phyloP scores from a whole-genome alignment of 2,888 invertebrate genomes.

The Drosophila fulvimacula region DNA sequence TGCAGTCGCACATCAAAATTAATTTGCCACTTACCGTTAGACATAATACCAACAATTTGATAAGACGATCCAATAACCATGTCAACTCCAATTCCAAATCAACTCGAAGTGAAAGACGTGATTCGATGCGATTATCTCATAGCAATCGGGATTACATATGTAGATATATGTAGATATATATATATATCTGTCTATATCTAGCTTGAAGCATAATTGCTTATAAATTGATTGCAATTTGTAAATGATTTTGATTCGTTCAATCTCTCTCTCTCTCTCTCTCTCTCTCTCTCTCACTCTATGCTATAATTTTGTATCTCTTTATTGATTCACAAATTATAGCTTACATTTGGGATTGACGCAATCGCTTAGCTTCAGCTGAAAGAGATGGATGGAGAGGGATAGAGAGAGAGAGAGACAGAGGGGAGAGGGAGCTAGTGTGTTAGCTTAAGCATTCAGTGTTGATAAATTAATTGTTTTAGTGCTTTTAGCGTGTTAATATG shows the following conservation, averaged over 20 bases:
- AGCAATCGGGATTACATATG: slow-evolving; percentile 22
- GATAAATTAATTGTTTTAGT: slow-evolving; percentile 16
- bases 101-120: slow-evolving; percentile 65
- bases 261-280: neutral
- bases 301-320: slow-evolving; percentile 11
- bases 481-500: slow-evolving; percentile 3
- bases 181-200: neutral
- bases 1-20: slow-evolving; percentile 51
- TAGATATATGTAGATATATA: neutral
- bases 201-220: slow-evolving; percentile 49
- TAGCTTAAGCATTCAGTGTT: neutral
- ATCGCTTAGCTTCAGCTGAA: slow-evolving; percentile 7
- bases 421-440: neutral
- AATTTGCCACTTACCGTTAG: slow-evolving; percentile 55
- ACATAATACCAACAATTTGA: slow-evolving; percentile 36
- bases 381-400: neutral
- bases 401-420: neutral
- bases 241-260: slow-evolving; percentile 42
- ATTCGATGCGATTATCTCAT: slow-evolving; percentile 60
- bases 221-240: slow-evolving; percentile 64
- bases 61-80: slow-evolving; percentile 51
- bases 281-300: neutral
- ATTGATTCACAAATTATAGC: slow-evolving; percentile 53
- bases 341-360: slow-evolving; percentile 34
- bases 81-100: slow-evolving; percentile 34